These are phyloP conservation scores for Drosophila affinis DNA, from an alignment of 2,888 invertebrate species.

Conservation along the genomic window DNA sequence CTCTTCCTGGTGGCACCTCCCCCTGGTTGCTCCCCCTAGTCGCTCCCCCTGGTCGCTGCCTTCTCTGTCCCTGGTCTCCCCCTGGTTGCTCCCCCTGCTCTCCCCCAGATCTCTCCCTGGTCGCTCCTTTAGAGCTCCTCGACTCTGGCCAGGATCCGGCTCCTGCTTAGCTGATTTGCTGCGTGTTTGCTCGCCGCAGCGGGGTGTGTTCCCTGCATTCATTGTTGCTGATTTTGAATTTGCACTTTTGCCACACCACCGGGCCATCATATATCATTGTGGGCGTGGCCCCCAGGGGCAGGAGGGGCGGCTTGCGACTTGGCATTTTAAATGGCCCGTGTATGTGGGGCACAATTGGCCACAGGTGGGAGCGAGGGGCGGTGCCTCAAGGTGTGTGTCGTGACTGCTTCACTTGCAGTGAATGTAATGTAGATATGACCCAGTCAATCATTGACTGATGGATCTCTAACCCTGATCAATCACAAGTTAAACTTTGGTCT, in stretches of 20 bases:
- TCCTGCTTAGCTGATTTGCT: slow-evolving; percentile 67
- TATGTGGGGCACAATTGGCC: slow-evolving; percentile 19
- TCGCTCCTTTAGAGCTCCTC: slow-evolving; percentile 8
- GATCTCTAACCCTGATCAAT: not conserved
- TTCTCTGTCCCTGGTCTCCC: too few relatives aligned
- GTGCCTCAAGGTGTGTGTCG: not conserved
- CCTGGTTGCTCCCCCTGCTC: too few relatives aligned
- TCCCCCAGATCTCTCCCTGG: not conserved
- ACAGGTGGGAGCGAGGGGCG: not conserved
- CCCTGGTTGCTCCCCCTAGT: too few relatives aligned
- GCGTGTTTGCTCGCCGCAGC: slow-evolving; percentile 52
- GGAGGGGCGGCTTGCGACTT: not conserved
- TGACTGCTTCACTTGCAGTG: not conserved
- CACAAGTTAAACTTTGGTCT: not conserved
- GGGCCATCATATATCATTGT: slow-evolving; percentile 45
- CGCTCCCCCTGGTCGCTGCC: slow-evolving; percentile 6
- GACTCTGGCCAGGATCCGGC: slow-evolving; percentile 11
- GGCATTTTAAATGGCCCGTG: slow-evolving; percentile 20
- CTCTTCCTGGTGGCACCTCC: not conserved
- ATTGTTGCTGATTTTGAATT: slow-evolving; percentile 56
- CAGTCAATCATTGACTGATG: not conserved
- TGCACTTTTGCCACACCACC: slow-evolving; percentile 49
- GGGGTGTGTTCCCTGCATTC: slow-evolving; percentile 35
- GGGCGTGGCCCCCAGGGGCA: slow-evolving; percentile 9
- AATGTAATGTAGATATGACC: not conserved